Evolutionary conservation across 2,113 vertebrate species (phyloP), one percentile per base, ranked within the genome.

Genomic region (Beaufortia kweichowensis): DNA sequence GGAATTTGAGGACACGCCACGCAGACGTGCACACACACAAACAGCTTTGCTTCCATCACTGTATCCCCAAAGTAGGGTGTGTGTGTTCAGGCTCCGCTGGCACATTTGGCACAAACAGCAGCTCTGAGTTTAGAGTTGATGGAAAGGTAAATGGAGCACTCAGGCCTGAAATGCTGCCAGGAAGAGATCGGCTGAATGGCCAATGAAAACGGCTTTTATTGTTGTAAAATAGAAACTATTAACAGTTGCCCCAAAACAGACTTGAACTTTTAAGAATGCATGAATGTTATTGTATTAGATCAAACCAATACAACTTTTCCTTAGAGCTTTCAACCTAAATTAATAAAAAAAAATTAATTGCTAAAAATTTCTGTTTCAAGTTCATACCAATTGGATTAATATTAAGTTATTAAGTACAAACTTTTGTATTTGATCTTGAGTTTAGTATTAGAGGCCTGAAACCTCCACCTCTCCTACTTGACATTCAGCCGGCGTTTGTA

Each of bases 121-220:
- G 67, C 60, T 56, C 59, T 57, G 56, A 64, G 77, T 72, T 71
- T 24, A 72, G 68, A 57, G 77, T 78, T 79, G 77, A 79, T 55
- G 50, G 48, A 55, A 63, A 73, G 68, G 77, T 79, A 79, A 79
- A 64, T 72, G 68, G 77, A 71, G 77, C 68, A 72, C 61, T 72
- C 68, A 57, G 50, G 31, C 31, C 60, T 65, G 48, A 63, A 79
- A 56, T 46, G n/a, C 33, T 71, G 77, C 43, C 56, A 78, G 67
- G 57, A 72, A 28, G 23, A 50, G 55, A 55, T 46, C 29, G 68
- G 67, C 77, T 79, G 46, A 53, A 62, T 19, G 41, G 56, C 76
- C 28, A 69, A 57, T 9, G 43, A 63, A 71, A 35, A 19, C 55
- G 33, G 35, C 63, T 55, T 39, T 56, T 39, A 35, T 15, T 26